These are phyloP conservation scores for Orthosia incerta DNA, from an alignment of 2,888 invertebrate genomes.

Conservation along the genomic window DNA sequence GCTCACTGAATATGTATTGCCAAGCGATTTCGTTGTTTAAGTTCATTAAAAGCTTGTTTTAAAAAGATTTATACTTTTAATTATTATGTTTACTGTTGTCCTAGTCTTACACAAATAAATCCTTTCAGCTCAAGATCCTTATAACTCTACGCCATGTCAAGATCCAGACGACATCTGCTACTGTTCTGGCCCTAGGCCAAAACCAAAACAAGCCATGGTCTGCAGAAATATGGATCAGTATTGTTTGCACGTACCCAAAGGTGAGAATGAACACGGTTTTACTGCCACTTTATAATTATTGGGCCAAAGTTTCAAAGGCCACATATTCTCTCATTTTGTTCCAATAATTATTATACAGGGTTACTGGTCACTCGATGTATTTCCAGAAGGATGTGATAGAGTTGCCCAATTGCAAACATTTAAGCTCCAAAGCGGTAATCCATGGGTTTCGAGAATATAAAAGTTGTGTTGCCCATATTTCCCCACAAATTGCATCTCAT, in stretches of 20 bases:
- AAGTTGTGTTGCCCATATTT: no score
- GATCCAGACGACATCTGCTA: conserved; percentile 84
- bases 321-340: conserved; percentile 28
- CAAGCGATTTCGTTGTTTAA: no score
- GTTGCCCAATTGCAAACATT: no score
- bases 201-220: conserved; percentile 76
- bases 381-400: no score
- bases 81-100: background rate
- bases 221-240: conserved; percentile 87
- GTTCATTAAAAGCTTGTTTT: no score
- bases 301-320: conserved; percentile 33
- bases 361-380: no score
- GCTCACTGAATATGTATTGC: no score
- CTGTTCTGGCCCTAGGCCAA: conserved; percentile 82
- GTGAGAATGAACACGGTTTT: conserved; percentile 76
- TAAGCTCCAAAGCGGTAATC: no score
- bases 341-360: conserved; percentile 26
- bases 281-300: conserved; percentile 37
- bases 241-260: conserved; percentile 88
- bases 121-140: conserved; percentile 76
- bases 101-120: background rate
- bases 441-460: no score
- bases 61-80: no score
- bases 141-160: conserved; percentile 83
- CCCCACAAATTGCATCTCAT: no score